phyloP scores from a whole-genome alignment of 1,140 invertebrate genomes.

The Helicorthomorpha holstii region DNA sequence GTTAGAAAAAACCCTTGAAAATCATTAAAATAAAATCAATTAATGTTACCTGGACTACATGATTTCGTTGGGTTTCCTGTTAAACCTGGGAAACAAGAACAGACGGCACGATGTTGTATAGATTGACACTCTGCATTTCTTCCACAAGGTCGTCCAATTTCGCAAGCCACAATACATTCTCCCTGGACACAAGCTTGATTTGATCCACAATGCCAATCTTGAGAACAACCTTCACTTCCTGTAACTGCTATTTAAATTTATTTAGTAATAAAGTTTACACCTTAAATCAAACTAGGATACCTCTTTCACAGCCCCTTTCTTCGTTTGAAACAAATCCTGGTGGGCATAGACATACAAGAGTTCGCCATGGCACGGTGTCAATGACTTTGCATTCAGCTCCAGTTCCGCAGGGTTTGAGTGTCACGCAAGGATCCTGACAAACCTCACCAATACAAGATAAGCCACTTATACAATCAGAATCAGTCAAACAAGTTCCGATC shows the following conservation, averaged over 20 bases:
- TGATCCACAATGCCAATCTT: slow-evolving; percentile 41
- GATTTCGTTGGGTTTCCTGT: slow-evolving; percentile 13
- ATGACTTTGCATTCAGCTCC: slow-evolving; percentile 48
- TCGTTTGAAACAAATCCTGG: slow-evolving; percentile 11
- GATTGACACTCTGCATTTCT: slow-evolving; percentile 14
- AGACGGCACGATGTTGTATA: slow-evolving; percentile 13
- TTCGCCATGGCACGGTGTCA: slow-evolving; percentile 53
- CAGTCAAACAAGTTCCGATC: slow-evolving; percentile 14
- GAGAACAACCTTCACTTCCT: slow-evolving; percentile 41
- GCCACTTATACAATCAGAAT: slow-evolving; percentile 25
- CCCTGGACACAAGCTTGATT: slow-evolving; percentile 68
- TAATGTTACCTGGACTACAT: slow-evolving; percentile 10
- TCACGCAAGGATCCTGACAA: slow-evolving; percentile 19
- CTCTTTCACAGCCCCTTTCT: slow-evolving; percentile 50
- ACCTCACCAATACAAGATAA: slow-evolving; percentile 23
- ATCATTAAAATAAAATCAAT: neutral
- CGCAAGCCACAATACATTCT: slow-evolving; percentile 69
- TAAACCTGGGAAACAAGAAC: slow-evolving; percentile 15
- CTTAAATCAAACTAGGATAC: no score
- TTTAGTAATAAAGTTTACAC: slow-evolving; percentile 13
- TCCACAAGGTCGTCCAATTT: slow-evolving; percentile 32
- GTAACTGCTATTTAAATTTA: neutral
- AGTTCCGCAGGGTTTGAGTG: slow-evolving; percentile 38
- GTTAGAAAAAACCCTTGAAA: neutral
- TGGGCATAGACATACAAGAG: slow-evolving; percentile 34